Base-by-base conservation (phyloP, 2,888 invertebrate species). In the Conistra vaccinii region DNA sequence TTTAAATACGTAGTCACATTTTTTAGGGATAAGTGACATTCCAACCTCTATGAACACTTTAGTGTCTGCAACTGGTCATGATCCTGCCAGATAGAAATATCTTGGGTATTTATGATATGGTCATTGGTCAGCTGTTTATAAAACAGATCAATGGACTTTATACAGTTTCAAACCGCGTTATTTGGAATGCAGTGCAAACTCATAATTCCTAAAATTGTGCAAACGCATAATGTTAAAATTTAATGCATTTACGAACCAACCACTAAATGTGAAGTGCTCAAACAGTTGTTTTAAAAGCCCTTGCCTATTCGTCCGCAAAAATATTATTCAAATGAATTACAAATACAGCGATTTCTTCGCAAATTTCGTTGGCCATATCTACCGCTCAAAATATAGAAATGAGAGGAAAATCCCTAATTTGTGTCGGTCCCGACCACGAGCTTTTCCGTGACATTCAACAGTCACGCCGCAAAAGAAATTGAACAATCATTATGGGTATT, bases 351-450 rank as follows among this genome's bases (percentile, higher is more conserved):
- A 32, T 17, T 71, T 69, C 65, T 71, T 73, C n/a, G 7, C 17
- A 42, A 55, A 57, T 69, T 71, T 68, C 29, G 14, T 51, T 26
- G 58, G 60, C 35, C 42, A 35, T 69, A 39, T 10, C 75, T 63
- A 35, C 42, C 60, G 42, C 35, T 66, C n/a, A 61, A 73, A 80
- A 83, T 79, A 75, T 73, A 57, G 65, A 62, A 84, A 73, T 73
- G 67, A 76, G 57, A 71, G 66, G 51, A 83, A 80, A 71, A 73
- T 60, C 62, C 68, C 60, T 73, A 80, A 76, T 80, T 84, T 83
- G 73, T 72, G 69, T 76, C 71, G 42, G 6, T 29, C 10, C 62
- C 60, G 58, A 61, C 69, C 45, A 42, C 57, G 61, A 67, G 60
- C 53, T 73, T 69, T 67, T 62, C 66, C 61, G 57, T 79, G 73